Evolutionary conservation across 2,797 vertebrate genomes (phyloP), one percentile per base, ranked within the genome.

Genomic region (Pangasius macronema): DNA sequence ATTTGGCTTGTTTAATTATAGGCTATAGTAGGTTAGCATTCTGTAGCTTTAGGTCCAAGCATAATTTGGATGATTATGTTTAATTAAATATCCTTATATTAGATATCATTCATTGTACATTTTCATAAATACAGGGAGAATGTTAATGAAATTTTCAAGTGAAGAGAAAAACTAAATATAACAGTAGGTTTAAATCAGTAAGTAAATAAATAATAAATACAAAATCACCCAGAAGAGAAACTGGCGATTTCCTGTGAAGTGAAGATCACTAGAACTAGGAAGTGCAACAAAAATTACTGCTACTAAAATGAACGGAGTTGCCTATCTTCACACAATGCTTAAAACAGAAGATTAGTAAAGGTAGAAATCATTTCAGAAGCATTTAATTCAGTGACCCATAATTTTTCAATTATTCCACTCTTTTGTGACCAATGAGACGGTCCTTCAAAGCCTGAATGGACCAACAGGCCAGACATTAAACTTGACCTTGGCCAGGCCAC

Each of bases 401-500:
- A 75, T 75, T 65, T 65, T 65, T 14, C 24, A 75, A 93, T 88
- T 92, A 93, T 93, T 95, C 95, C 94, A 94, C 93, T 91, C 91
- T 91, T 95, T 95, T 95, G 88, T 93, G 95, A 63, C 11, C 88
- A 83, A 87, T 93, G 94, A 95, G 94, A 92, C 94, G 91, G 89
- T 88, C 88, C 95, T 95, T 95, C 86, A 94, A 93, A 92, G 94
- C 91, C 91, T 96, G 94, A 97, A 95, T 94, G 93, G 95, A 91
- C 92, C 95, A 94, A 93, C 93, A 93, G 95, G 93, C 96, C 92
- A 95, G 96, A 95, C 96, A 93, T 99, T 99, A 96, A 98, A 97
- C 98, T 99, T 99, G 98, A 99, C 98, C 98, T 99, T 99, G 97
- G 97, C 39, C 39, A 42, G 36, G 36, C 36, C 18, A 9, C 68